Base-by-base conservation (phyloP, 1,140 invertebrate genomes). In the Rhyacophila brunnea region DNA sequence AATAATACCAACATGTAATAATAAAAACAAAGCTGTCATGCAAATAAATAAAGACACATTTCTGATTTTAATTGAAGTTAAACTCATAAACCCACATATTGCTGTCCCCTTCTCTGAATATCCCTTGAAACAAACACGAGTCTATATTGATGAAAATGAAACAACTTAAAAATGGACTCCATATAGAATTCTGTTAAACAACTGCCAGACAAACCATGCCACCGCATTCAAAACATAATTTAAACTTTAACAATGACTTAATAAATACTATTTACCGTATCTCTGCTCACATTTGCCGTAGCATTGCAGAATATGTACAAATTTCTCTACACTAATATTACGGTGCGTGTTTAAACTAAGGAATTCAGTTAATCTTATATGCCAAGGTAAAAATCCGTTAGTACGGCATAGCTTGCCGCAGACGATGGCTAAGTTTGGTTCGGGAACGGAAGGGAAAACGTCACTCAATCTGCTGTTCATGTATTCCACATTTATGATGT, bases 311-410 rank as follows among this genome's bases (percentile, higher is more conserved):
- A 83, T 65, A 67, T 78, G 65, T 62, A 81, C 51, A 74, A 84
- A 88, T 58, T 77, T 73, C 44, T 79, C 70, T 49, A 80, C 70
- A 60, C 73, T 77, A 61, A 87, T 58, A 67, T 68, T 77, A 68
- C 80, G 71, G 64, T 83, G 77, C 56, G 75, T 68, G 60, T 79
- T 75, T 62, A 86, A 64, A 72, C 77, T 82, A 72, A 85, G 70
- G 73, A 89, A 88, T 76, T 87, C 86, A 32, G 86, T 85, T 42
- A 86, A 67, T 75, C 83, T 79, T 65, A 86, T 84, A 66, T 88
- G 86, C 87, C 87, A 89, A 35, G 86, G 87, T 14, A 87, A 72
- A 69, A 87, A 75, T 54, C 85, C 85, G 68, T 80, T 80, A 35
- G 84, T 83, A 56, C 73, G 80, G 64, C 81, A 83, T 35, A 71